Evolutionary conservation across 2,113 vertebrate species (phyloP).

Genomic region (Microtus oregoni): DNA sequence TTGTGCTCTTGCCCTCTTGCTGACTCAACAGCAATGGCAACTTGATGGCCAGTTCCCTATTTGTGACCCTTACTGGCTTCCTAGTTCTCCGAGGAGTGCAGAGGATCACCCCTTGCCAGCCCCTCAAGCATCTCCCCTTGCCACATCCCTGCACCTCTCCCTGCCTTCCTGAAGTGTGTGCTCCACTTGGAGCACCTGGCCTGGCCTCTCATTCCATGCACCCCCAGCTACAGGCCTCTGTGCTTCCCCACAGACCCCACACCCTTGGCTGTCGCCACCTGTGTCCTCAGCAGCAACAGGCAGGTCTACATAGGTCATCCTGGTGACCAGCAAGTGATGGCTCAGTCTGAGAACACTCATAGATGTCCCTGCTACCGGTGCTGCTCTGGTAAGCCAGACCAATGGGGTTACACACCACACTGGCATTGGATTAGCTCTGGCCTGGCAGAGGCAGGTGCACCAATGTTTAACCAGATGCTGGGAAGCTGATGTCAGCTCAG

Average conservation of each 20-base stretch:
- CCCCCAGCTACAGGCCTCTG: not conserved
- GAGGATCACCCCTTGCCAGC: not conserved
- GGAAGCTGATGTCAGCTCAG: not conserved
- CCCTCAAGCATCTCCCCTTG: not conserved
- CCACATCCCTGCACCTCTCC: not conserved
- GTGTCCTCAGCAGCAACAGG: not conserved
- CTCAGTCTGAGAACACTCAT: not conserved
- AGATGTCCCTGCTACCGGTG: not conserved
- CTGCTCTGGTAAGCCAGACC: not conserved
- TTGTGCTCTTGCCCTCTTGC: not conserved
- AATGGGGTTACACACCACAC: not conserved
- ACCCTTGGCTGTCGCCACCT: not conserved
- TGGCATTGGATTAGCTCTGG: not conserved
- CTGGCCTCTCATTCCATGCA: not conserved
- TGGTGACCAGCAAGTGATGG: not conserved
- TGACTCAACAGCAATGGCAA: not conserved
- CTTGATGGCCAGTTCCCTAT: not conserved
- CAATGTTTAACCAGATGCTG: constrained; percentile 54
- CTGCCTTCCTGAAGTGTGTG: not conserved
- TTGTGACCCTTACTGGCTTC: not conserved
- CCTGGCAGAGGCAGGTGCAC: not conserved
- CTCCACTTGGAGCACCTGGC: not conserved
- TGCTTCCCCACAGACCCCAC: not conserved
- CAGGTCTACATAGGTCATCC: no score
- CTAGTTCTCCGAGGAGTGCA: not conserved